These are phyloP conservation scores for Lasiurus borealis DNA, from an alignment of 2,113 vertebrate genomes.

Conservation along the genomic window DNA sequence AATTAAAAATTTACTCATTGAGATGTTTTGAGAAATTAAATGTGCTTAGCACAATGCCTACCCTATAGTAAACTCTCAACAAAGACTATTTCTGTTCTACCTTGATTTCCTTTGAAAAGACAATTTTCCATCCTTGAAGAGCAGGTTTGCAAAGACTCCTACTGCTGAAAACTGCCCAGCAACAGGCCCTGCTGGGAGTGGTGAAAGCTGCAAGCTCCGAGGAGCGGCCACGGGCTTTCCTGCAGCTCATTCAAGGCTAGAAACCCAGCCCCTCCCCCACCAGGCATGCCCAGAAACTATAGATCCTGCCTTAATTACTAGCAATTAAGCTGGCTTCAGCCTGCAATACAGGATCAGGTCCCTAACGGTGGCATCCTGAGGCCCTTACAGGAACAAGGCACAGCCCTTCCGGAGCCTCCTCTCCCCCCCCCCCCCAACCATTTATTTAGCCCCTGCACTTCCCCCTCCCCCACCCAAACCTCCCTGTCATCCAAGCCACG, in stretches of 20 bases:
- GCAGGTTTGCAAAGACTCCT: slow-evolving; percentile 20
- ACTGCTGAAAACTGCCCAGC: slow-evolving; percentile 65
- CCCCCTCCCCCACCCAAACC: neutral
- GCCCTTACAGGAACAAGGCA: slow-evolving; percentile 35
- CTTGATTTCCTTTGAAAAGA: slow-evolving; percentile 55
- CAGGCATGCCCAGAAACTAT: slow-evolving; percentile 82
- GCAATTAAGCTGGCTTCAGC: slow-evolving; percentile 70
- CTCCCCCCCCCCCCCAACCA: slow-evolving; percentile 38
- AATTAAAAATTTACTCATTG: slow-evolving; percentile 52
- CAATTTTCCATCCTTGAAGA: slow-evolving; percentile 13
- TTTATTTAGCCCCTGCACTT: neutral
- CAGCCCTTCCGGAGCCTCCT: slow-evolving; percentile 41
- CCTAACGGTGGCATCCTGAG: slow-evolving; percentile 52
- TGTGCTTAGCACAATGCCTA: slow-evolving; percentile 19
- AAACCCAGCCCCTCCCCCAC: slow-evolving; percentile 69
- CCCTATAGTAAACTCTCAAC: neutral
- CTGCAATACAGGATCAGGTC: slow-evolving; percentile 69
- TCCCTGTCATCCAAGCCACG: neutral
- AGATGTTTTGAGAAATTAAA: slow-evolving; percentile 64
- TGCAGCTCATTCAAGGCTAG: slow-evolving; percentile 74
- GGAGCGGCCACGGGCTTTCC: slow-evolving; percentile 67
- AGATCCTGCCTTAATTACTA: slow-evolving; percentile 76
- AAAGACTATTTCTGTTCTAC: slow-evolving; percentile 12
- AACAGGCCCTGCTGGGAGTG: slow-evolving; percentile 51
- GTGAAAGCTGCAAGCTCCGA: slow-evolving; percentile 64